Base-by-base conservation (phyloP, 1,140 invertebrate species). In the Lasioglossum baleicum region DNA sequence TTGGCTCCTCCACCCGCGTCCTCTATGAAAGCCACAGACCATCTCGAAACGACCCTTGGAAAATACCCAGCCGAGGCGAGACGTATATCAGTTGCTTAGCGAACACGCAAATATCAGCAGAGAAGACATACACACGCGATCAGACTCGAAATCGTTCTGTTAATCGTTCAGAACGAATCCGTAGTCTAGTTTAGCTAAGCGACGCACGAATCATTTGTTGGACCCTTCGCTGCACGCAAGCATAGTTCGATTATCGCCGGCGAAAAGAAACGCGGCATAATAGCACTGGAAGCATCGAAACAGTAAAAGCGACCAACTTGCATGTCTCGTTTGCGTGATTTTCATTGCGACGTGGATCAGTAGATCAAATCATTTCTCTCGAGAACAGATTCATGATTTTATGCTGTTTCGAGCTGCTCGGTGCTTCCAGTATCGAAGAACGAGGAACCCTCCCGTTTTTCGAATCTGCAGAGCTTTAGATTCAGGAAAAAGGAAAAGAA, bases 1-100 rank as follows among this genome's bases (percentile, higher is more conserved):
- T 67, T 7, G 7, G n/a, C 42, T 26, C 44, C 17, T 58, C 20
- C n/a, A 8, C 0, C 22, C n/a, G 5, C 17, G 6, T 70, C 13
- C n/a, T 70, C 17, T 60, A 53, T 51, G n/a, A 42, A 70, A 76
- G 48, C 22, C 67, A 58, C n/a, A 70, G 22, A 67, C 7, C 13
- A 7, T 4, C 20, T 13, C 20, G 7, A 44, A 66, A 22, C 8
- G 66, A 48, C 35, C 15, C 8, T 17, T 31, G 35, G 6, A 42
- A 7, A 65, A 5, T 13, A 7, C 4, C 35, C 0, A 11, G 44
- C 44, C 8, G 44, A 44, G 44, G 44, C 5, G 8, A 44, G 7
- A 8, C 44, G 11, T 26, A 26, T 26, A n/a, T n/a, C 2, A 48
- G 13, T 48, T 48, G 7, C 10, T 35, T 7, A 42, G 42, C 26